Evolutionary conservation across 2,797 vertebrate genomes (phyloP).

Genomic region (Scolopax bukidnonensis): DNA sequence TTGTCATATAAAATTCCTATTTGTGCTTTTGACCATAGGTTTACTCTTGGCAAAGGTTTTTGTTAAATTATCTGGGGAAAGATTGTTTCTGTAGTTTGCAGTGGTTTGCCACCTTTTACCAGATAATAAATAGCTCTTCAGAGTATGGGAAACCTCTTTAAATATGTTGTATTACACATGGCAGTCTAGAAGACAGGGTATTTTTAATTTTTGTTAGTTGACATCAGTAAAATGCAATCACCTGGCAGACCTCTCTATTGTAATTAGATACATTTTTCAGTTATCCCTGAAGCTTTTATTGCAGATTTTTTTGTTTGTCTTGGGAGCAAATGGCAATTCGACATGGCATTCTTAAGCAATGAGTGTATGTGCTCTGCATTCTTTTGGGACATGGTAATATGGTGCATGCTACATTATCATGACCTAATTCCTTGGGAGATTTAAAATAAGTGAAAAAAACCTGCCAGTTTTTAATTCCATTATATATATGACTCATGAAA

Average conservation of each 20-base stretch:
- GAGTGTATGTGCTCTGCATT: slow-evolving; percentile 2
- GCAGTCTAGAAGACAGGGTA: not conserved
- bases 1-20: not conserved
- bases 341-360: slow-evolving; percentile 14
- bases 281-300: slow-evolving; percentile 26
- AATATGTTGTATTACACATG: not conserved
- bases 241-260: not conserved
- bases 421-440: not conserved
- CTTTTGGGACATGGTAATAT: slow-evolving; percentile 21
- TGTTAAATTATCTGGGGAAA: not conserved
- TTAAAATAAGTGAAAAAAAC: not conserved
- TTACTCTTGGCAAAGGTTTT: not conserved
- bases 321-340: slow-evolving; percentile 4
- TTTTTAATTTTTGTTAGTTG: slow-evolving; percentile 4
- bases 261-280: slow-evolving; percentile 23
- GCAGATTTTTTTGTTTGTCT: not conserved
- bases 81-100: not conserved
- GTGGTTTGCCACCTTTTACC: not conserved
- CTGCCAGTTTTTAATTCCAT: not conserved
- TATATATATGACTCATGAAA: not conserved
- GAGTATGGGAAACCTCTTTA: not conserved
- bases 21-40: not conserved
- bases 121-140: not conserved
- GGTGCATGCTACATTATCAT: not conserved
- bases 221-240: slow-evolving; percentile 16